Conservation (phyloP, 2,888 invertebrate species). For the Drosophila diplacantha region DNA sequence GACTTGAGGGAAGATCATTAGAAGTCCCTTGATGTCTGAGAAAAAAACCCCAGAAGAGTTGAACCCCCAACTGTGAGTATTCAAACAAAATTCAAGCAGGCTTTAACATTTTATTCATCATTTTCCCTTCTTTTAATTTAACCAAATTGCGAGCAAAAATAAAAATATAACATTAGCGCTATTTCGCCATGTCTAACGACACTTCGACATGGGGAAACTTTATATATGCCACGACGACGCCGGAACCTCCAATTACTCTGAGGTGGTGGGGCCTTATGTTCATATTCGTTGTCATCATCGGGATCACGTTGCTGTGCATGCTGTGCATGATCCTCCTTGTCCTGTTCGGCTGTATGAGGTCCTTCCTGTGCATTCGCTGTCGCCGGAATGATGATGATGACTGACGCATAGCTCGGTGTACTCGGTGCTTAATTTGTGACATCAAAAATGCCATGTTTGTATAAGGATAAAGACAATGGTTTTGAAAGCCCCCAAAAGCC, state of each 20-base stretch:
- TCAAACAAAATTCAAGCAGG: background rate
- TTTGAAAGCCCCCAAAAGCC: rapidly evolving
- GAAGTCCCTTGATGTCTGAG: conserved; percentile 55
- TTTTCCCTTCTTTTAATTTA: background rate
- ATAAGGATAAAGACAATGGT: background rate
- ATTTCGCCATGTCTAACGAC: background rate
- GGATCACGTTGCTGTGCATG: background rate
- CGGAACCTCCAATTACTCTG: background rate
- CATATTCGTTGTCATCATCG: background rate
- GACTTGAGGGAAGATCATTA: conserved; percentile 50
- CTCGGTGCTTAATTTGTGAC: background rate
- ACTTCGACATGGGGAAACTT: background rate
- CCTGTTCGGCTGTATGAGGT: conserved; percentile 10
- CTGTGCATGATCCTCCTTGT: conserved; percentile 1
- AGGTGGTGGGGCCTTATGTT: conserved; percentile 8
- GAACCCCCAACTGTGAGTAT: conserved; percentile 29
- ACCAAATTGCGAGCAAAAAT: background rate
- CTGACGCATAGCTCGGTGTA: background rate
- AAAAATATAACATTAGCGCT: background rate
- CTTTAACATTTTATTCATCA: background rate
- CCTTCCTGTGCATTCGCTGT: conserved; percentile 13
- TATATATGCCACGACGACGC: background rate
- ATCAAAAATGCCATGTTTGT: background rate
- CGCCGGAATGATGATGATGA: background rate
- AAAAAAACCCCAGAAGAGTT: conserved; percentile 21